phyloP scores from a whole-genome alignment of 2,113 vertebrate genomes.

The Rhagologus leucostigma region DNA sequence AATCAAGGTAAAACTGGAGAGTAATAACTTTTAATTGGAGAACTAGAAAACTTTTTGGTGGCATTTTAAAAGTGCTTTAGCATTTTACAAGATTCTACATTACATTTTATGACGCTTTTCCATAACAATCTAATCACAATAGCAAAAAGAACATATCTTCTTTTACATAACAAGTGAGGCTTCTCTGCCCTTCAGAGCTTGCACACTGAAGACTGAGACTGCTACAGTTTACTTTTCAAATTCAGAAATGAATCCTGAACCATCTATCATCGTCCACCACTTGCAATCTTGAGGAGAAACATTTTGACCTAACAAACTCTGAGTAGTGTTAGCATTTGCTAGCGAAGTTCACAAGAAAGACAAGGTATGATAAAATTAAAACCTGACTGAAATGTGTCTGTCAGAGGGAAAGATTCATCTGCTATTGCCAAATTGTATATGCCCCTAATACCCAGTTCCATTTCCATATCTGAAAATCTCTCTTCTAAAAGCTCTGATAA shows the following conservation, averaged over 20 bases:
- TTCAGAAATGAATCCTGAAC: background rate
- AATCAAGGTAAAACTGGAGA: background rate
- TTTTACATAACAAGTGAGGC: background rate
- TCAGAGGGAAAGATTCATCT: background rate
- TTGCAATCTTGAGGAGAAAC: background rate
- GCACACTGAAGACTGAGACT: background rate
- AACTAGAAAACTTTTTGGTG: background rate
- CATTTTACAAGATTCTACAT: background rate
- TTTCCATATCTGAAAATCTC: background rate
- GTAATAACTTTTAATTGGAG: background rate
- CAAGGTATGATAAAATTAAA: background rate
- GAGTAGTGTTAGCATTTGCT: background rate
- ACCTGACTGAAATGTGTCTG: background rate
- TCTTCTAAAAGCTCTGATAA: background rate
- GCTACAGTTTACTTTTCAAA: background rate
- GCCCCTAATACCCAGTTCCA: background rate
- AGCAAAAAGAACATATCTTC: background rate
- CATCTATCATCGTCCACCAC: accelerated
- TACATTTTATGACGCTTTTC: background rate
- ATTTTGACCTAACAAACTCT: background rate
- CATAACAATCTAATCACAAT: background rate
- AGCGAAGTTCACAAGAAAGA: background rate
- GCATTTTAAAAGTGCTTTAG: background rate
- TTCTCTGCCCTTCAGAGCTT: background rate
- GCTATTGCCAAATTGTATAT: background rate